A percentile compares a stretch with the other conserved stretches of the same genome.
Conservation (phyloP, 2,888 invertebrate species). For the Unio delphinus region DNA sequence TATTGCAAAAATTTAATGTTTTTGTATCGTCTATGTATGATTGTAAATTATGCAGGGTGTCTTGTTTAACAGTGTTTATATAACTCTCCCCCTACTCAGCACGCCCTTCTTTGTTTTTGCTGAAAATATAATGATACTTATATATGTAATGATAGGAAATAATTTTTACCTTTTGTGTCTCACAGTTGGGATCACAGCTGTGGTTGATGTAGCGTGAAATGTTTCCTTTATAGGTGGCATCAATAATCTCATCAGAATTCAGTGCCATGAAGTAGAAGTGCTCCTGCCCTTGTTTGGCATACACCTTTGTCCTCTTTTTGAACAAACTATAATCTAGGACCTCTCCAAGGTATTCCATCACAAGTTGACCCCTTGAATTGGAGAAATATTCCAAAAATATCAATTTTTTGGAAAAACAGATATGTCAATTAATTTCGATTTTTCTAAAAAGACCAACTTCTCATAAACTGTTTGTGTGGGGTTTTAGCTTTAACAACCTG, state of each 20-base stretch:
- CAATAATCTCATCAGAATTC: constrained; percentile 93
- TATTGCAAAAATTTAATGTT: too few species aligned
- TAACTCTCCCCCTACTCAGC: too few species aligned
- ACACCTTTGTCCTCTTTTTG: constrained; percentile 87
- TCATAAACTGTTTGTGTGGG: too few species aligned
- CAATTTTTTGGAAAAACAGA: neutral
- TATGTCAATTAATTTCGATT: too few species aligned
- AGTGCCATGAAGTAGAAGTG: constrained; percentile 99
- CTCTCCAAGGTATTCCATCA: constrained; percentile 99
- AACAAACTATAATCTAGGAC: constrained; percentile 94
- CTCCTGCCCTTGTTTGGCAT: constrained; percentile 89
- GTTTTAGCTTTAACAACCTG: too few species aligned
- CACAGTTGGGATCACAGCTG: constrained; percentile 98
- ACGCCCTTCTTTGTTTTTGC: too few species aligned
- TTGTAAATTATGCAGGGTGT: too few species aligned
- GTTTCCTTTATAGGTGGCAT: constrained; percentile 96
- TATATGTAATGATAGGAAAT: too few species aligned
- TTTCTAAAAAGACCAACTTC: too few species aligned
- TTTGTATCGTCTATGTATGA: too few species aligned
- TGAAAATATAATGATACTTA: too few species aligned
- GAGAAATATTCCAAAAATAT: neutral
- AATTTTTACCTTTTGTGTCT: constrained; percentile 87
- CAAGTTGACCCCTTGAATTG: constrained; percentile 86
- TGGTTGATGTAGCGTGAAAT: constrained; percentile 98
- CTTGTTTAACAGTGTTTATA: too few species aligned